Evolutionary conservation across 2,888 invertebrate genomes (phyloP), one percentile per base, ranked within the genome.

Genomic region (Digitonthophagus gazella): DNA sequence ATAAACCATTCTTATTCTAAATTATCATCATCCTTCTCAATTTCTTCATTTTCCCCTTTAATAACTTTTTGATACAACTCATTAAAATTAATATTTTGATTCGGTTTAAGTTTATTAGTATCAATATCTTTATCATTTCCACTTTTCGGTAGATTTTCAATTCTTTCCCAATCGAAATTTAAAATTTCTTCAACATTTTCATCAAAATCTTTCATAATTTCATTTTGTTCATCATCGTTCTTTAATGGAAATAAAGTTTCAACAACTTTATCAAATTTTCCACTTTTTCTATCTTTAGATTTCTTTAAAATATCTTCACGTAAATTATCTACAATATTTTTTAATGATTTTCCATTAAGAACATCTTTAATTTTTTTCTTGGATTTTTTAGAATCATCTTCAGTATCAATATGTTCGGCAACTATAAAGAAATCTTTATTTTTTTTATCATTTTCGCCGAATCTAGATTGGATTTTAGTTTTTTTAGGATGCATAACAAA

Each of bases 401-500:
- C 67, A 16, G 71, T 71, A 15, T 73, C 69, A 6, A 72, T 67
- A 64, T 72, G 69, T 54, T 72, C 71, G n/a, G 70, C 68, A 14
- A 69, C 70, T 0, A 73, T 61, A 54, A 67, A 71, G 15, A 66
- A 72, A 14, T 64, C 44, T 22, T 28, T 64, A 8, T 28, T 64
- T 14, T 57, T 44, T 11, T 65, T 57, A 5, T 15, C 54, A 19
- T 28, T 18, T 0, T 61, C 67, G 16, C 72, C 74, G 69, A 75
- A 75, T 63, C 75, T 58, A 5, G 74, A 71, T 69, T 72, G 67
- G 8, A 75, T 65, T n/a, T 67, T 14, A 20, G 54, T 64, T 11
- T 61, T 58, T 58, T 66, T 68, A 11, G 65, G 71, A 6, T 72
- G 73, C 3, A 75, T 63, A 6, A 71, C 71, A 58, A 78, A 76